A percentile compares a stretch with the other conserved stretches of the same genome.
These are phyloP conservation scores for Sebastolobus alascanus DNA, from an alignment of 2,797 vertebrate species.

Conservation along the genomic window DNA sequence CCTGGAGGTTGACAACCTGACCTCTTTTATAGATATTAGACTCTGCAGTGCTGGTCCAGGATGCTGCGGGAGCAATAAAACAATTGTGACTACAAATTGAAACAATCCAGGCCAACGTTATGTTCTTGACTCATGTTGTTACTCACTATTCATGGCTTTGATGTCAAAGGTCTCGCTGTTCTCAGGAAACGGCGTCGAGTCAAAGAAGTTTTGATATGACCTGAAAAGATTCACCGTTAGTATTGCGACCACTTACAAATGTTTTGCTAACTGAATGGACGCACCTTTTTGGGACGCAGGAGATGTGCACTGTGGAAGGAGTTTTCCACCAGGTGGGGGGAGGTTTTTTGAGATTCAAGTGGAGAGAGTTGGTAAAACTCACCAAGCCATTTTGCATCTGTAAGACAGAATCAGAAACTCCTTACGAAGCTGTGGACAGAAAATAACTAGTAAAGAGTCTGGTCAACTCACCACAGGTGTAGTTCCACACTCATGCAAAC, in stretches of 20 bases:
- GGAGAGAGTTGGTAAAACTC: conserved; percentile 65
- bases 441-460: background rate
- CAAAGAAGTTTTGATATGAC: background rate
- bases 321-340: conserved; percentile 28
- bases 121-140: fast-evolving
- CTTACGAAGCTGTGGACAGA: fast-evolving
- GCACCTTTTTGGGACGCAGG: conserved; percentile 66
- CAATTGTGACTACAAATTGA: fast-evolving
- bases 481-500: conserved; percentile 72
- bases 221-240: conserved; percentile 26
- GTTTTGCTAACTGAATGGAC: fast-evolving
- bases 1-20: conserved; percentile 68
- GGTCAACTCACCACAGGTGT: conserved; percentile 49
- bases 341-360: conserved; percentile 40
- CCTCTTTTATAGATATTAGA: conserved; percentile 71
- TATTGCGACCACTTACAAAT: fast-evolving
- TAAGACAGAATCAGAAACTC: background rate
- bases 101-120: fast-evolving
- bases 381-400: conserved; percentile 64
- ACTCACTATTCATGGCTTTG: conserved; percentile 74
- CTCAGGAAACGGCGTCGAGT: background rate
- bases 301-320: conserved; percentile 51
- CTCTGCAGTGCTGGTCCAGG: conserved; percentile 61
- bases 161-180: conserved; percentile 43
- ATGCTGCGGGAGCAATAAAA: conserved; percentile 55